Percentiles rank a stretch among this genome's conserved stretches.
These are phyloP conservation scores for Lophotis ruficrista DNA, from an alignment of 2,113 vertebrate species.

Conservation along the genomic window DNA sequence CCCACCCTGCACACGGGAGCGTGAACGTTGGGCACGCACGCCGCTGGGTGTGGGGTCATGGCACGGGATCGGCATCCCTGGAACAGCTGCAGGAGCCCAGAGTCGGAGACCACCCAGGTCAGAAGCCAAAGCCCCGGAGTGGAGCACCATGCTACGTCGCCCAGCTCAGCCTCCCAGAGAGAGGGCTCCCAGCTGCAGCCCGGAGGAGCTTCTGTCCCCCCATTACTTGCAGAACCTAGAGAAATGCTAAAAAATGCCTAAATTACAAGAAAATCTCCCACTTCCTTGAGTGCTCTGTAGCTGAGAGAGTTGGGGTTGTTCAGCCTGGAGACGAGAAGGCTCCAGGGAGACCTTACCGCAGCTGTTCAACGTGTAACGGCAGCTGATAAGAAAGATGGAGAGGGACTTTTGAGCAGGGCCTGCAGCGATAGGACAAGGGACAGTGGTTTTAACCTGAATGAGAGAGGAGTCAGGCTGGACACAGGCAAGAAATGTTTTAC, in stretches of 20 bases:
- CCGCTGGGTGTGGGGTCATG: rapidly evolving
- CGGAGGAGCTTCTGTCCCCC: background rate
- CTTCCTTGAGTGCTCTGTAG: background rate
- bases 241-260: background rate
- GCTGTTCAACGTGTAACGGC: too few relatives aligned
- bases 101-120: background rate
- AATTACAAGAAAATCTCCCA: background rate
- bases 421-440: too few relatives aligned
- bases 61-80: background rate
- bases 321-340: background rate
- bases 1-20: rapidly evolving
- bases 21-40: rapidly evolving
- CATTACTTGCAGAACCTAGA: background rate
- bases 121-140: background rate
- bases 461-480: too few relatives aligned
- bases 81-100: background rate
- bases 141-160: rapidly evolving
- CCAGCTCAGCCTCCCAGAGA: background rate
- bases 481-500: too few relatives aligned
- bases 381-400: too few relatives aligned
- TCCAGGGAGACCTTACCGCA: too few relatives aligned
- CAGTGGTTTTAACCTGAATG: too few relatives aligned
- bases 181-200: background rate
- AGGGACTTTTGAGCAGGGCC: too few relatives aligned
- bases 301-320: background rate